Evolutionary conservation across 2,797 vertebrate genomes (phyloP).

Genomic region (Premnoplex brunnescens): DNA sequence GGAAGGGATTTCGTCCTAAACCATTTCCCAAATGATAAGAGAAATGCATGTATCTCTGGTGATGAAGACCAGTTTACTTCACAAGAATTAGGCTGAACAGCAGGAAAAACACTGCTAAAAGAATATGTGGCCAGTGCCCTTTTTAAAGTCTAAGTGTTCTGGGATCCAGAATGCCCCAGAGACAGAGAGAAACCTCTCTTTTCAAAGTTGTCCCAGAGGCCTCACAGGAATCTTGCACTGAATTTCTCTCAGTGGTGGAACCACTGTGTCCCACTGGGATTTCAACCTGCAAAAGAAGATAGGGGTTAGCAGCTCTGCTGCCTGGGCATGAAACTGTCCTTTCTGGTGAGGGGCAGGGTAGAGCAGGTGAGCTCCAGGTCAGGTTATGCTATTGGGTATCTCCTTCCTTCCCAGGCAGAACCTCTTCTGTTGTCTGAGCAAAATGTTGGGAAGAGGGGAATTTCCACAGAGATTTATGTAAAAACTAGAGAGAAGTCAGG

Average conservation of each 20-base stretch:
- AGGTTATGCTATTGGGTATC: not conserved
- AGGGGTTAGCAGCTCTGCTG: not conserved
- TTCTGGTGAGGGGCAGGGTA: not conserved
- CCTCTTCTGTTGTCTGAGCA: constrained; percentile 39
- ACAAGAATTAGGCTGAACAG: not conserved
- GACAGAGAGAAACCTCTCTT: not conserved
- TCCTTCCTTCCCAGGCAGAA: not conserved
- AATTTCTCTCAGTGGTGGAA: not conserved
- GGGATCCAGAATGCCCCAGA: not conserved
- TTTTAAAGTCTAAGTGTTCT: not conserved
- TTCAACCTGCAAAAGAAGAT: not conserved
- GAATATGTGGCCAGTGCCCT: not conserved
- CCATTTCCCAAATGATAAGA: not conserved
- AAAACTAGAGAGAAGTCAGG: not conserved
- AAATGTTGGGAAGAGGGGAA: constrained; percentile 56
- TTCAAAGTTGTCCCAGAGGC: not conserved
- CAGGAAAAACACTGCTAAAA: not conserved
- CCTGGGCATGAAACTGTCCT: not conserved
- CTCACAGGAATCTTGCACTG: not conserved
- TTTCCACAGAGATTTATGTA: constrained; percentile 6
- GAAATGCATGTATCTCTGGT: not conserved
- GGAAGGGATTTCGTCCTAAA: not conserved
- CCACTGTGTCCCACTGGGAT: not conserved
- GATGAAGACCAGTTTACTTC: not conserved
- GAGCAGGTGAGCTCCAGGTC: not conserved